Base-by-base conservation (phyloP, 1,140 invertebrate genomes). In the Bathynomus jamesi region DNA sequence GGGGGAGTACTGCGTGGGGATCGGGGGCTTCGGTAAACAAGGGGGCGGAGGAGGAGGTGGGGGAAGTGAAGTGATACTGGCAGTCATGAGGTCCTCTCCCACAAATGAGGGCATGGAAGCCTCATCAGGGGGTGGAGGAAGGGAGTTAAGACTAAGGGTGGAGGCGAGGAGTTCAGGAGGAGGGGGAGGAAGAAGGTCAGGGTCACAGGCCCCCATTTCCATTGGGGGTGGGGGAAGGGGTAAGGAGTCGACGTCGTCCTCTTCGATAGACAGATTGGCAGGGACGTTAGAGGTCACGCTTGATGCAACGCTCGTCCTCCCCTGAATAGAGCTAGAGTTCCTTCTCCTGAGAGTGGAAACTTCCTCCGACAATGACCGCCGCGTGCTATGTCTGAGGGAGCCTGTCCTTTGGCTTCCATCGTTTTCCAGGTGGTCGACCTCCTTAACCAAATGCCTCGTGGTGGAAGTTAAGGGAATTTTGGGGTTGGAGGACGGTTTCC, bases 401-500 rank as follows among this genome's bases (percentile, higher is more conserved):
- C n/a, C 72, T 65, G 25, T 73, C 67, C 46, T 77, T 79, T 30
- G 24, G 74, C 65, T 69, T 75, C 70, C 46, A 69, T 78, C 13
- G 70, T 40, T 40, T 77, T 70, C 82, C 82, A 0, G 40, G 84
- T 91, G 89, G 0, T 89, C 90, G 71, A 92, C 90, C 78, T 92
- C 91, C 78, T 92, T 92, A 64, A 80, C 78, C 40, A 93, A 82
- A 77, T 92, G 91, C n/a, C 93, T 84, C 0, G 93, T 95, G 79
- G 93, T 95, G 69, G 90, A 91, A 8, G 93, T 95, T 61, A 96
- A 80, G 0, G 93, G 93, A n/a, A 95, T 86, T 62, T 79, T 78
- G 21, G 74, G 91, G 80, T 91, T 92, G 24, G 67, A 73, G 7
- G 90, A 91, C 17, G 92, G 92, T 80, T 94, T 94, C 27, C 92